Percentiles rank a stretch among this genome's conserved stretches.
phyloP scores from a whole-genome alignment of 2,888 invertebrate species.

The Drosophila dives region DNA sequence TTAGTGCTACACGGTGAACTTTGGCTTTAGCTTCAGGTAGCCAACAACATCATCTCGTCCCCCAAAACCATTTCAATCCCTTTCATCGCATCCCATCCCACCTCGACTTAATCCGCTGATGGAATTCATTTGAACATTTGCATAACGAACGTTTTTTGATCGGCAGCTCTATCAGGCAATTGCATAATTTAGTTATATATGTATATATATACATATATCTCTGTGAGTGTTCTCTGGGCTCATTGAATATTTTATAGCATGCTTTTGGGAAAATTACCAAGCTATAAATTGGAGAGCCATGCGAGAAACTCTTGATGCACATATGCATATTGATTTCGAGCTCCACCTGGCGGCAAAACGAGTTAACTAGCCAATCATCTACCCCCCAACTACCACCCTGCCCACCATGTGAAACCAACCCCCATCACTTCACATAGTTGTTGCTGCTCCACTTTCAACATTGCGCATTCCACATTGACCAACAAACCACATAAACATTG shows the following conservation, averaged over 20 bases:
- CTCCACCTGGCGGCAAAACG: slow-evolving; percentile 37
- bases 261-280: slow-evolving; percentile 72
- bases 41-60: neutral
- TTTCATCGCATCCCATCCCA: slow-evolving; percentile 2
- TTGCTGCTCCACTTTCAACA: slow-evolving; percentile 42
- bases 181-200: slow-evolving; percentile 39
- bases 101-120: slow-evolving; percentile 28
- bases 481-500: slow-evolving; percentile 5
- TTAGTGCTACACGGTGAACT: slow-evolving; percentile 58
- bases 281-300: slow-evolving; percentile 62
- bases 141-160: slow-evolving; percentile 50
- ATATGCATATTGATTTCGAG: slow-evolving; percentile 53
- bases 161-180: slow-evolving; percentile 25
- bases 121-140: slow-evolving; percentile 42
- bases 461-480: slow-evolving; percentile 35
- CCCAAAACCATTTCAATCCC: neutral
- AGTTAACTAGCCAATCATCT: slow-evolving; percentile 10
- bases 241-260: slow-evolving; percentile 73
- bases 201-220: slow-evolving; percentile 16
- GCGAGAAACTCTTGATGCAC: slow-evolving; percentile 36
- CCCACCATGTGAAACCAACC: neutral
- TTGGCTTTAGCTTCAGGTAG: slow-evolving; percentile 18
- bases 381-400: neutral
- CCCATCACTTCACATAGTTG: slow-evolving; percentile 1
- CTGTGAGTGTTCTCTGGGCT: slow-evolving; percentile 15